Percentiles rank a stretch among this genome's conserved stretches.
Evolutionary conservation across 2,888 invertebrate genomes (phyloP).

Genomic region (Stenoptilia bipunctidactyla): DNA sequence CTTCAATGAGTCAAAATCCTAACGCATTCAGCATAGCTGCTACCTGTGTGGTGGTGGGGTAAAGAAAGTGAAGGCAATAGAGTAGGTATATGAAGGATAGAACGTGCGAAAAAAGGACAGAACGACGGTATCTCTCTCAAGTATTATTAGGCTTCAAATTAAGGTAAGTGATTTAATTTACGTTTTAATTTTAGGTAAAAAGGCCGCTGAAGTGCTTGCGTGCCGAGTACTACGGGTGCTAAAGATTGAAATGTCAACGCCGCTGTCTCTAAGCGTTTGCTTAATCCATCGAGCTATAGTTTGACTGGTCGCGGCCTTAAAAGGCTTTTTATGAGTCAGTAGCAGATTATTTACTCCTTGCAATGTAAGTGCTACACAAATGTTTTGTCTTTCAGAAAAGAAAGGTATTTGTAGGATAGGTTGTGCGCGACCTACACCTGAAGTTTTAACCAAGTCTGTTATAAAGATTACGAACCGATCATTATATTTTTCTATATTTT

Average conservation of each 20-base stretch:
- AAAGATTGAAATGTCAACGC: too few relatives aligned
- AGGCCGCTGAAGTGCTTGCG: conserved; percentile 15
- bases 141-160: too few relatives aligned
- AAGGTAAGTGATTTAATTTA: too few relatives aligned
- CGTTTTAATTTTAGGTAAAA: too few relatives aligned
- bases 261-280: conserved; percentile 3
- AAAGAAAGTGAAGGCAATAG: too few relatives aligned
- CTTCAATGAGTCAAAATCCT: too few relatives aligned
- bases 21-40: too few relatives aligned
- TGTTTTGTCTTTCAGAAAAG: not conserved
- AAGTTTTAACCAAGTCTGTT: conserved; percentile 13
- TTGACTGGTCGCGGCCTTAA: conserved; percentile 7
- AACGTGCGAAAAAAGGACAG: too few relatives aligned
- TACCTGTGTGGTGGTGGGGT: too few relatives aligned
- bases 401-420: conserved; percentile 7
- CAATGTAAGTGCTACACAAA: conserved; percentile 7
- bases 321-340: conserved; percentile 7
- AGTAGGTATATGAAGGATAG: too few relatives aligned
- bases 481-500: conserved; percentile 7
- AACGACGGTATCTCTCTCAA: too few relatives aligned
- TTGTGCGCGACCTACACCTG: conserved; percentile 8
- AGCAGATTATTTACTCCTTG: not conserved
- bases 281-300: conserved; percentile 12
- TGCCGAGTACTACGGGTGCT: conserved; percentile 13
- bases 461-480: conserved; percentile 8